These are phyloP conservation scores for Archips xylosteana DNA, from an alignment of 2,888 invertebrate species.

Conservation along the genomic window DNA sequence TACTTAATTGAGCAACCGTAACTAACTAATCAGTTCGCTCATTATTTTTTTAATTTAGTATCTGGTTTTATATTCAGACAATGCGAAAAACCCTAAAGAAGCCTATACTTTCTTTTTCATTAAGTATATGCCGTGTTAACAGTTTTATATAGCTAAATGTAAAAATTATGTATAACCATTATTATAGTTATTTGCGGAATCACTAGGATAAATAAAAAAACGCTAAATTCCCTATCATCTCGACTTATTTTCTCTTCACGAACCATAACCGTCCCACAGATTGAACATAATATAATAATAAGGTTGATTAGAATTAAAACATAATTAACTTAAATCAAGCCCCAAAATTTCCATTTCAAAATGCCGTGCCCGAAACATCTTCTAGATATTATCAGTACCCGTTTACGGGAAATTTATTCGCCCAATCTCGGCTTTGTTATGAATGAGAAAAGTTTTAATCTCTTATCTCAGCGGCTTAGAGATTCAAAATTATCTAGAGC, in stretches of 20 bases:
- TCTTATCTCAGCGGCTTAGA: constrained; percentile 41
- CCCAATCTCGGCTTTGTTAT: constrained; percentile 40
- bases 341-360: constrained; percentile 2
- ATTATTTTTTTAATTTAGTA: too few species aligned
- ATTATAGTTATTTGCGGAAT: too few species aligned
- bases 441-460: constrained; percentile 55
- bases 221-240: background rate
- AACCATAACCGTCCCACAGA: background rate
- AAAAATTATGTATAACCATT: too few species aligned
- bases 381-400: constrained; percentile 33
- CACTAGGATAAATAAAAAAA: background rate
- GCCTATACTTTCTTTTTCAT: too few species aligned
- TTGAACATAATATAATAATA: background rate
- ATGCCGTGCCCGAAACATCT: constrained; percentile 11
- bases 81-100: too few species aligned
- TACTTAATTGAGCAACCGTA: too few species aligned
- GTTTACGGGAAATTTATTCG: constrained; percentile 36
- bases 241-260: background rate
- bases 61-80: too few species aligned
- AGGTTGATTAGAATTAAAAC: background rate
- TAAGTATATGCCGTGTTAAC: too few species aligned
- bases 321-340: background rate
- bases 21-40: too few species aligned
- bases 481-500: constrained; percentile 24
- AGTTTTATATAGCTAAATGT: too few species aligned